A percentile compares a stretch with the other conserved stretches of the same genome.
Conservation (phyloP, 92 coral and sea anemone genomes). For the Siderastrea siderea region DNA sequence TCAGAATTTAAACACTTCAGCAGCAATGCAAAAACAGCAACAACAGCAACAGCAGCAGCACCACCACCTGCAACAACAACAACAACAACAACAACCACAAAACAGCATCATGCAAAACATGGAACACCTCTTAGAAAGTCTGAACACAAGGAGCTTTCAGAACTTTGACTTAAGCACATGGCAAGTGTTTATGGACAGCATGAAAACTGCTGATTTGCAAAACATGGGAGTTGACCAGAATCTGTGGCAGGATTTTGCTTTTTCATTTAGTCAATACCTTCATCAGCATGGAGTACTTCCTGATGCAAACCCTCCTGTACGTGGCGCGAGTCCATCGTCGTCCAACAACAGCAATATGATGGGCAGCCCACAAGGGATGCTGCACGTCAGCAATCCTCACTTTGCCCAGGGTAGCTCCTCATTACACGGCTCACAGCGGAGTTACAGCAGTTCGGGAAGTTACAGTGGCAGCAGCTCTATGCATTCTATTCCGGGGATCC, state of each 20-base stretch:
- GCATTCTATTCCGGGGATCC: slow-evolving; percentile 86
- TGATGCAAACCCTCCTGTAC: slow-evolving; percentile 20
- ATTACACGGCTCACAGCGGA: slow-evolving; percentile 77
- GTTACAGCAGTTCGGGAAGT: slow-evolving; percentile 84
- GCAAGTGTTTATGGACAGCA: slow-evolving; percentile 96
- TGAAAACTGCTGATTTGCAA: slow-evolving; percentile 92
- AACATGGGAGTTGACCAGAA: slow-evolving; percentile 87
- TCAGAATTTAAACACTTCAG: slow-evolving; percentile 50
- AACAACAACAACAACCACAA: slow-evolving; percentile 63
- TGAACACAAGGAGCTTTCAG: slow-evolving; percentile 94
- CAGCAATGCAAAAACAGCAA: slow-evolving; percentile 61
- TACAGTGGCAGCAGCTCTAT: slow-evolving; percentile 73
- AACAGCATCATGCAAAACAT: slow-evolving; percentile 86
- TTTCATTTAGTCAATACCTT: slow-evolving; percentile 94
- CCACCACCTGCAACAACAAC: slow-evolving; percentile 42
- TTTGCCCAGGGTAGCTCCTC: slow-evolving; percentile 65
- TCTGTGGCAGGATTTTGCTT: slow-evolving; percentile 98
- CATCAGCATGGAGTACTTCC: slow-evolving; percentile 80
- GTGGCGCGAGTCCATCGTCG: slow-evolving; percentile 36
- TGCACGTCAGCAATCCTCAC: slow-evolving; percentile 59
- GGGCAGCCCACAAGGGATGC: slow-evolving; percentile 51
- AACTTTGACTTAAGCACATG: slow-evolving; percentile 87
- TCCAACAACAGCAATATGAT: slow-evolving; percentile 30
- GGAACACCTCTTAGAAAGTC: slow-evolving; percentile 93
- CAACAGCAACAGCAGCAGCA: slow-evolving; percentile 59